A percentile compares a stretch with the other conserved stretches of the same genome.
phyloP scores from a whole-genome alignment of 2,888 invertebrate species.

The Mesochorus sp. region DNA sequence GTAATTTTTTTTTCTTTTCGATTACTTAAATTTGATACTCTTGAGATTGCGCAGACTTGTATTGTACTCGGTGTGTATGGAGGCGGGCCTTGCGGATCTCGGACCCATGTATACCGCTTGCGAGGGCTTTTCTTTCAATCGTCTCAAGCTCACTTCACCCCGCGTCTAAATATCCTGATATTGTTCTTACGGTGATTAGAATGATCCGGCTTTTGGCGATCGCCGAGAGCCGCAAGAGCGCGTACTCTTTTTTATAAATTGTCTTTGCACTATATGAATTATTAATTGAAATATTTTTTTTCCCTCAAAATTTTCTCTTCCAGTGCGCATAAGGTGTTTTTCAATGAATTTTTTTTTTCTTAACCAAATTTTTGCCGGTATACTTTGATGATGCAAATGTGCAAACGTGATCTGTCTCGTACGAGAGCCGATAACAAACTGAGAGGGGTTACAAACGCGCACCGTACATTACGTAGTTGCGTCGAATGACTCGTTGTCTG shows the following conservation, averaged over 20 bases:
- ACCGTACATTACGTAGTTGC: constrained; percentile 46
- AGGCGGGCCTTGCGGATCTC: constrained; percentile 71
- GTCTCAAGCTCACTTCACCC: constrained; percentile 2
- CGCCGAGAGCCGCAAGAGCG: constrained; percentile 34
- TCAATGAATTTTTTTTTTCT: background rate
- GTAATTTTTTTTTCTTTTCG: constrained; percentile 19
- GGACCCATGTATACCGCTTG: constrained; percentile 76
- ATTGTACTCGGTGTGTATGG: constrained; percentile 73
- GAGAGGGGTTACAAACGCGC: constrained; percentile 63
- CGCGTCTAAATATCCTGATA: background rate
- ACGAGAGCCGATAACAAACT: constrained; percentile 77
- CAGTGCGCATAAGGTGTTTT: background rate
- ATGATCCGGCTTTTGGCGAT: background rate
- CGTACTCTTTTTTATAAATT: constrained; percentile 1
- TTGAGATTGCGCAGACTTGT: constrained; percentile 74
- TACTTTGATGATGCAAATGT: constrained; percentile 33
- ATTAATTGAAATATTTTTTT: background rate
- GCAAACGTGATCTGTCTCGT: constrained; percentile 66
- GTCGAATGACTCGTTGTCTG: constrained; percentile 20
- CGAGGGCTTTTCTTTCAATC: constrained; percentile 25
- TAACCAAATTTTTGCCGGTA: constrained; percentile 17
- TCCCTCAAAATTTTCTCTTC: background rate
- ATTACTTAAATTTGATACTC: constrained; percentile 76
- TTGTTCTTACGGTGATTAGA: background rate
- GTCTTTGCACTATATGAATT: no score